Evolutionary conservation across 2,888 invertebrate genomes (phyloP).

Genomic region (Lamellibrachia satsuma): DNA sequence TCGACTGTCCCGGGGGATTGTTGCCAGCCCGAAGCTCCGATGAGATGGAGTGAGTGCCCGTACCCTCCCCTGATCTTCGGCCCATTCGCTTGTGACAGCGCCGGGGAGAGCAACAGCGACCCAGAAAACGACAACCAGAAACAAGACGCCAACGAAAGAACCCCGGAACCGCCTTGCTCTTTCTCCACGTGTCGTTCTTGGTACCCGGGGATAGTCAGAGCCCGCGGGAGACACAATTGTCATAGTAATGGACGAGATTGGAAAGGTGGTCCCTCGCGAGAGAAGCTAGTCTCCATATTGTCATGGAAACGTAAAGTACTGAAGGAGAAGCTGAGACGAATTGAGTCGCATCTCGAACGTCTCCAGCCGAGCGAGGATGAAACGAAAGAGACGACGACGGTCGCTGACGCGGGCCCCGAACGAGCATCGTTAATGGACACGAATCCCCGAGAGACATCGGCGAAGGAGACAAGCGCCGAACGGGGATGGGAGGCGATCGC

Average conservation of each 20-base stretch:
- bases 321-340: not conserved
- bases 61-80: not conserved
- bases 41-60: not conserved
- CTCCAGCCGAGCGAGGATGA: not conserved
- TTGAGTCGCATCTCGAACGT: not conserved
- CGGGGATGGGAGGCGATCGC: not conserved
- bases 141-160: not conserved
- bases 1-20: not conserved
- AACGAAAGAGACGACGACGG: not conserved
- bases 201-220: not conserved
- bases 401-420: not conserved
- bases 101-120: not conserved
- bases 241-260: too few species aligned
- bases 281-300: not conserved
- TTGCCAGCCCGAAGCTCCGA: not conserved
- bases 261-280: not conserved
- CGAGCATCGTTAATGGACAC: not conserved
- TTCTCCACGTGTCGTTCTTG: not conserved
- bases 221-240: too few species aligned
- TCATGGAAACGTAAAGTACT: not conserved
- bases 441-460: not conserved
- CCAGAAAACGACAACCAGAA: slow-evolving; percentile 17
- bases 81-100: not conserved
- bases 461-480: not conserved
- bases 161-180: not conserved